Evolutionary conservation across 2,888 invertebrate species (phyloP).

Genomic region (Furcula furcula): DNA sequence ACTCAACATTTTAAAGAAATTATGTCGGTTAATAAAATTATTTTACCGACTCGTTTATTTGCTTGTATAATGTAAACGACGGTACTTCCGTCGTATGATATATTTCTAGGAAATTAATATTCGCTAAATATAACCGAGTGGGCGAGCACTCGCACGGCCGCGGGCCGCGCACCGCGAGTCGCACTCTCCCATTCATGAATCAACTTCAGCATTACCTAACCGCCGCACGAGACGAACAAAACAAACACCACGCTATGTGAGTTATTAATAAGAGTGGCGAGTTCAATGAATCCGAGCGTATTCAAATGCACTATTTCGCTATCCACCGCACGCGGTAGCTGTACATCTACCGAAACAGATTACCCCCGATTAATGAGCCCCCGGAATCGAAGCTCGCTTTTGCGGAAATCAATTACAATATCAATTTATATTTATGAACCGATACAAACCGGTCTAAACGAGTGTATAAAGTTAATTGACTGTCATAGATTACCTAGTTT

Average conservation of each 20-base stretch:
- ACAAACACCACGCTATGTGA: conserved; percentile 67
- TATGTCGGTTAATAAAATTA: too few relatives aligned
- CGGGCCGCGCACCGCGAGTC: conserved; percentile 42
- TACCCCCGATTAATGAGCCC: conserved; percentile 42
- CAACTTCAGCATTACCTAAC: conserved; percentile 79
- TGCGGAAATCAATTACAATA: conserved; percentile 55
- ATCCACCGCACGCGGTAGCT: conserved; percentile 42
- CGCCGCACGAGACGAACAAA: conserved; percentile 62
- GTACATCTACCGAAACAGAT: conserved; percentile 31
- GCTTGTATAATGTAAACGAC: conserved; percentile 48
- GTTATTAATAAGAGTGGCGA: conserved; percentile 78
- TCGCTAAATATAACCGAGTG: conserved; percentile 71
- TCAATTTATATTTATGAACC: conserved; percentile 51
- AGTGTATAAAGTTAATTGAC: conserved; percentile 57
- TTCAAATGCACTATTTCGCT: conserved; percentile 60
- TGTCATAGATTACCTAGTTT: conserved; percentile 58
- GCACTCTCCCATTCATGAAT: conserved; percentile 78
- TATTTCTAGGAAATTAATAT: conserved; percentile 69
- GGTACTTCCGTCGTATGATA: conserved; percentile 69
- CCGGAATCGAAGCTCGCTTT: conserved; percentile 42
- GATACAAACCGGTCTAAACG: conserved; percentile 43
- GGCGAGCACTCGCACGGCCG: conserved; percentile 41
- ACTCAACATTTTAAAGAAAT: too few relatives aligned
- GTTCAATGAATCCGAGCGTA: conserved; percentile 73
- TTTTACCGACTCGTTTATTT: too few relatives aligned